phyloP scores from a whole-genome alignment of 2,113 vertebrate genomes.

The Cynoglossus semilaevis region DNA sequence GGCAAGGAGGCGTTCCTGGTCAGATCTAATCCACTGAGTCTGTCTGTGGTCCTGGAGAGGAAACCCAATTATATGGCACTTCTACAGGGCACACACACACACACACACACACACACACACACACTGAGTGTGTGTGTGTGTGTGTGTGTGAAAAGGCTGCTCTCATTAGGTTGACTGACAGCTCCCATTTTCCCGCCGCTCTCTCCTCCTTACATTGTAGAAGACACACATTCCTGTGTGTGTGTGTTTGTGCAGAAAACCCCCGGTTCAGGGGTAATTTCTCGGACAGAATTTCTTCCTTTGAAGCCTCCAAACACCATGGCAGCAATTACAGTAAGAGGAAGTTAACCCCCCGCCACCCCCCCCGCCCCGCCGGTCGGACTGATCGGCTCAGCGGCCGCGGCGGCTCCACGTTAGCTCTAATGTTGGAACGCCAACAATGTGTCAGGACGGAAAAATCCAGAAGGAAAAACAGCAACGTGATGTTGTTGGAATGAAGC shows the following conservation, averaged over 20 bases:
- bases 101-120: too few species aligned
- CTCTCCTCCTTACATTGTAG: slow-evolving; percentile 55
- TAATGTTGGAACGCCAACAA: slow-evolving; percentile 6
- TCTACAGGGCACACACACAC: slow-evolving; percentile 56
- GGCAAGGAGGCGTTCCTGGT: slow-evolving; percentile 63
- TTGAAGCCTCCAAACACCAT: slow-evolving; percentile 56
- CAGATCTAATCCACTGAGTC: slow-evolving; percentile 72
- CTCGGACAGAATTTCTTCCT: slow-evolving; percentile 62
- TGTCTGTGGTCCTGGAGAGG: slow-evolving; percentile 79
- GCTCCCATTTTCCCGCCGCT: slow-evolving; percentile 64
- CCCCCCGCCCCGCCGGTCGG: too few species aligned
- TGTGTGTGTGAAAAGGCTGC: slow-evolving; percentile 57
- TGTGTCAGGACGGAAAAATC: not conserved
- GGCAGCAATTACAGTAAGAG: slow-evolving; percentile 65
- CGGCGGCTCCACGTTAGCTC: slow-evolving; percentile 22
- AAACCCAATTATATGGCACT: slow-evolving; percentile 81
- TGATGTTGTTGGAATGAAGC: too few species aligned
- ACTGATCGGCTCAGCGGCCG: slow-evolving; percentile 6
- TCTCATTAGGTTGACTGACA: slow-evolving; percentile 75
- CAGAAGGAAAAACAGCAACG: too few species aligned
- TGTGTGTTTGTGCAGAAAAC: slow-evolving; percentile 1
- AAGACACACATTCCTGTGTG: slow-evolving; percentile 1
- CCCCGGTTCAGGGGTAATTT: slow-evolving; percentile 53
- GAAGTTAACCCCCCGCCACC: slow-evolving; percentile 44
- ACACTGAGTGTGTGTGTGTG: slow-evolving; percentile 34